These are phyloP conservation scores for Mirounga angustirostris DNA, from an alignment of 2,113 vertebrate species.

Conservation along the genomic window DNA sequence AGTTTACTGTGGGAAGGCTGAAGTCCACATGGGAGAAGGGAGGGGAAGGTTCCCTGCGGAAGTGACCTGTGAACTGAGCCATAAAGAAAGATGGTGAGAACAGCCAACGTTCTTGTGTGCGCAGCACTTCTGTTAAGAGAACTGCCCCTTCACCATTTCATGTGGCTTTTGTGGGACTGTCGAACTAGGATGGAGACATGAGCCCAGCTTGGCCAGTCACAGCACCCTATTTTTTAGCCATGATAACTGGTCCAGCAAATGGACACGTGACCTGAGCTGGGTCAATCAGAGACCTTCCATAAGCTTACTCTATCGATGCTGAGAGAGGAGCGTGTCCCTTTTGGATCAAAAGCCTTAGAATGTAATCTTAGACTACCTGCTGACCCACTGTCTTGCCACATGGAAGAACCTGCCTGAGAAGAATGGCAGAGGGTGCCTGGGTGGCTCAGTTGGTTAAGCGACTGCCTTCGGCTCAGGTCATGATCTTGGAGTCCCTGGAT, in stretches of 20 bases:
- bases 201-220: neutral
- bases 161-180: neutral
- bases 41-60: neutral
- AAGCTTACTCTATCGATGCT: neutral
- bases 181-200: neutral
- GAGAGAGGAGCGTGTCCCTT: neutral
- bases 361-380: neutral
- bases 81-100: neutral
- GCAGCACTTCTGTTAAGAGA: neutral
- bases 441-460: too few species aligned
- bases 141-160: neutral
- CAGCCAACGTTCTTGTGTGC: neutral
- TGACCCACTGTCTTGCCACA: neutral
- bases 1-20: neutral
- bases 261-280: neutral
- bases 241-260: neutral
- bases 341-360: neutral
- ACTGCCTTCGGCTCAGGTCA: too few species aligned
- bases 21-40: neutral
- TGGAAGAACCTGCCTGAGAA: neutral
- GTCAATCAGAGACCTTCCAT: neutral
- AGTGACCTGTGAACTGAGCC: neutral
- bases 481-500: too few species aligned
- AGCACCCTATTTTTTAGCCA: neutral
- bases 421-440: neutral